phyloP scores from a whole-genome alignment of 2,113 vertebrate species.

The Apus apus region DNA sequence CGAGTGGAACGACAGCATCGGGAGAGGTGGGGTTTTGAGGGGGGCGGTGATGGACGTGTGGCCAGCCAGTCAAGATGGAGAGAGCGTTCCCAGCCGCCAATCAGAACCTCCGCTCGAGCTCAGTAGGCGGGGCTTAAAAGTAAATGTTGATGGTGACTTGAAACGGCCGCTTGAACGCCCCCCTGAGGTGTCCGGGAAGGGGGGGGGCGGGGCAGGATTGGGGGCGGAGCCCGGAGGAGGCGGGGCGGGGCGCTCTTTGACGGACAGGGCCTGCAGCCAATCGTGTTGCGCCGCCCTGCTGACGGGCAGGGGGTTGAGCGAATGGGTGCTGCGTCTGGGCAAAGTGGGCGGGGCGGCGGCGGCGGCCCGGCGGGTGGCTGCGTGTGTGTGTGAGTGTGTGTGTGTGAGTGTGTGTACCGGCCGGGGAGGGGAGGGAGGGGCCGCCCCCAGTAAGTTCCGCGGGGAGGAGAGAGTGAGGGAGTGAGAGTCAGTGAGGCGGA shows the following conservation, averaged over 20 bases:
- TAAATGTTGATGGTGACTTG: constrained; percentile 39
- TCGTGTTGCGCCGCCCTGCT: fast-evolving
- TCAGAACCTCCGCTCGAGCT: background rate
- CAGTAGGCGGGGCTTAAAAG: constrained; percentile 11
- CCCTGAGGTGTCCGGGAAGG: background rate
- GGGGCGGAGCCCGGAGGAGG: background rate
- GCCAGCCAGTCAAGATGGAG: background rate
- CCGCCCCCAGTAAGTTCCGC: constrained; percentile 16
- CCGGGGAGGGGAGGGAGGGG: background rate
- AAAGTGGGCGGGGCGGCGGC: background rate
- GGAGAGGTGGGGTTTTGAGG: background rate
- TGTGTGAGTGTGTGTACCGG: background rate
- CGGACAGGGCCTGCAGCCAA: fast-evolving
- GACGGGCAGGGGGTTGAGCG: background rate
- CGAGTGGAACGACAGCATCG: background rate
- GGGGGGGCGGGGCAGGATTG: background rate
- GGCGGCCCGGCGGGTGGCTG: background rate
- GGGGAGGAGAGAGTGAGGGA: constrained; percentile 51
- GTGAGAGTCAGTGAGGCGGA: constrained; percentile 50
- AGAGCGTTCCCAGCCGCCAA: background rate
- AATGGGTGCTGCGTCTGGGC: background rate
- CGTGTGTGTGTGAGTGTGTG: too few species aligned
- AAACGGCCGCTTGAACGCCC: constrained; percentile 26
- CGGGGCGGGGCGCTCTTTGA: fast-evolving
- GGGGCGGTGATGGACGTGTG: background rate